Evolutionary conservation across 2,113 vertebrate species (phyloP).

Genomic region (Columba janthina): DNA sequence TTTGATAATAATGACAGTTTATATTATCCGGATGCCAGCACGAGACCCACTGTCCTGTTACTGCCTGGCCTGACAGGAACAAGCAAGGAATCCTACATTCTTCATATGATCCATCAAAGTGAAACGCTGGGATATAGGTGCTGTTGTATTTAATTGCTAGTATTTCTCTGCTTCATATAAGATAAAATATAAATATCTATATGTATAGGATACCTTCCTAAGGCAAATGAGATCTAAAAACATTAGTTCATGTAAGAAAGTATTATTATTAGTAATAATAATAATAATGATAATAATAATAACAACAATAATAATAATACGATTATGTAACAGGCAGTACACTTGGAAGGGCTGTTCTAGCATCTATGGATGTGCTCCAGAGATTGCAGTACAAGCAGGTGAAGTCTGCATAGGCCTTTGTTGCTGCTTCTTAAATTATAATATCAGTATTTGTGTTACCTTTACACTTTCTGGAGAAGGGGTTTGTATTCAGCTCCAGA

Average conservation of each 20-base stretch:
- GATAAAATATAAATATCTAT: neutral
- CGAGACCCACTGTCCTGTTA: slow-evolving; percentile 90
- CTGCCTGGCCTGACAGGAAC: slow-evolving; percentile 96
- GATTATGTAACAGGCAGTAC: neutral
- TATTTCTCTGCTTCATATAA: neutral
- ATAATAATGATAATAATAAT: neutral
- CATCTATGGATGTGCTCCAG: neutral
- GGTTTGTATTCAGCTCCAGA: neutral
- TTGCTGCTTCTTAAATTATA: neutral
- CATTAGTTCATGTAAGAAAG: neutral
- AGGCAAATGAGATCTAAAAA: neutral
- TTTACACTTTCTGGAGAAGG: neutral
- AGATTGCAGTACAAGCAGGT: neutral
- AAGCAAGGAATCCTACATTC: slow-evolving; percentile 96
- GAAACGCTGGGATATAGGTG: slow-evolving; percentile 94
- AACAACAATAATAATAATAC: neutral
- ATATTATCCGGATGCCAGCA: slow-evolving; percentile 80
- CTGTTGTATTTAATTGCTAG: neutral
- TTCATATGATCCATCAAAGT: slow-evolving; percentile 97
- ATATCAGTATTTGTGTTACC: neutral
- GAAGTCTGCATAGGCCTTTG: neutral
- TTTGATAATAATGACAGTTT: slow-evolving; percentile 90
- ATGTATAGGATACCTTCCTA: neutral
- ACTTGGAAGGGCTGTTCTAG: neutral
- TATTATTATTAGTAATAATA: neutral